phyloP scores from a whole-genome alignment of 2,888 invertebrate species.

The Neoascia interrupta region DNA sequence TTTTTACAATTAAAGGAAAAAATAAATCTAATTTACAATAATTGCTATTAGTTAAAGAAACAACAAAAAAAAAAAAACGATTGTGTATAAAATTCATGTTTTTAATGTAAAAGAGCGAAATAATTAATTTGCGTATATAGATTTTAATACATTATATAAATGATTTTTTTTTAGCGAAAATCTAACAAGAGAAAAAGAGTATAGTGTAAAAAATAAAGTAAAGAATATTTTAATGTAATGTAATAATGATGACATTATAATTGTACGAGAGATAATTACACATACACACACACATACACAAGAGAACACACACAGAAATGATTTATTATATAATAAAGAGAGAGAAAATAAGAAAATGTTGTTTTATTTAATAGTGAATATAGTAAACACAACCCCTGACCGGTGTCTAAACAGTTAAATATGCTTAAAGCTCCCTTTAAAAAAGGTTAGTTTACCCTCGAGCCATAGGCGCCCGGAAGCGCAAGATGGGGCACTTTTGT shows the following conservation, averaged over 20 bases:
- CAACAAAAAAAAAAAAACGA: slow-evolving; percentile 12
- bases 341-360: slow-evolving; percentile 52
- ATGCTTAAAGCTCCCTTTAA: too few species aligned
- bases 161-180: slow-evolving; percentile 51
- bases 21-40: slow-evolving; percentile 29
- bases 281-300: slow-evolving; percentile 46
- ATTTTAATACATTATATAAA: slow-evolving; percentile 45
- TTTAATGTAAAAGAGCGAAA: slow-evolving; percentile 50
- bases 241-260: slow-evolving; percentile 52
- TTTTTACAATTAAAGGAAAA: slow-evolving; percentile 45
- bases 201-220: slow-evolving; percentile 44
- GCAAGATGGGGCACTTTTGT: too few species aligned
- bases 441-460: too few species aligned
- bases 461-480: too few species aligned
- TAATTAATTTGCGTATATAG: slow-evolving; percentile 60
- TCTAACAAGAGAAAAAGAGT: slow-evolving; percentile 62
- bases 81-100: slow-evolving; percentile 58
- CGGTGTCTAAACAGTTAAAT: too few species aligned
- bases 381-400: too few species aligned
- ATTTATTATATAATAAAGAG: slow-evolving; percentile 68
- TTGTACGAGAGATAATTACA: slow-evolving; percentile 34
- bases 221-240: slow-evolving; percentile 58
- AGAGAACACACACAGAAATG: slow-evolving; percentile 56
- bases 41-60: slow-evolving; percentile 12
- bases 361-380: slow-evolving; percentile 16